Conservation (phyloP, 1,140 invertebrate species). For the Drosophila arizonae region DNA sequence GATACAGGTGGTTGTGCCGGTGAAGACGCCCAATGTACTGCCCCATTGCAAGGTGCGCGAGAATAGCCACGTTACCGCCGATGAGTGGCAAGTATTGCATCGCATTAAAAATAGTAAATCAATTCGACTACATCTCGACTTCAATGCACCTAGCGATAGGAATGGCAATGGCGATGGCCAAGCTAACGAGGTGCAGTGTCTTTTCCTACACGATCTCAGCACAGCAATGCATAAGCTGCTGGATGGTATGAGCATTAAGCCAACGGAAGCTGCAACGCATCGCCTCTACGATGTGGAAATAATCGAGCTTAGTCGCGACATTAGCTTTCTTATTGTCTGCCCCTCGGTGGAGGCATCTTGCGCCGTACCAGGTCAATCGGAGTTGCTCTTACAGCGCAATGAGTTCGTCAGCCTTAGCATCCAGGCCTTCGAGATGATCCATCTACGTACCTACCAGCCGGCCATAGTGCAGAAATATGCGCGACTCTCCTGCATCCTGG, state of each 20-base stretch:
- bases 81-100: slow-evolving; percentile 95
- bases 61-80: slow-evolving; percentile 96
- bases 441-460: slow-evolving; percentile 94
- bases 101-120: slow-evolving; percentile 60
- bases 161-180: slow-evolving; percentile 57
- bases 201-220: slow-evolving; percentile 90
- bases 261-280: slow-evolving; percentile 87
- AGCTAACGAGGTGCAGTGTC: slow-evolving; percentile 88
- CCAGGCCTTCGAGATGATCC: slow-evolving; percentile 95
- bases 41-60: slow-evolving; percentile 96
- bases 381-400: slow-evolving; percentile 90
- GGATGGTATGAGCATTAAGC: slow-evolving; percentile 90
- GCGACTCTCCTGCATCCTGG: slow-evolving; percentile 94
- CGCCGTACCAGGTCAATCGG: slow-evolving; percentile 93
- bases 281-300: slow-evolving; percentile 96
- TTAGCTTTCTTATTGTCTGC: slow-evolving; percentile 94
- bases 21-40: slow-evolving; percentile 95
- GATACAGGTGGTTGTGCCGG: slow-evolving; percentile 95
- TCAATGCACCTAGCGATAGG: slow-evolving; percentile 83
- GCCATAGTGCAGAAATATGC: slow-evolving; percentile 95
- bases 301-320: slow-evolving; percentile 93
- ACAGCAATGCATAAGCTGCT: slow-evolving; percentile 89
- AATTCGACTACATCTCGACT: slow-evolving; percentile 82
- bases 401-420: slow-evolving; percentile 94
- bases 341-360: slow-evolving; percentile 95